phyloP scores from a whole-genome alignment of 2,797 vertebrate genomes.

The Sebastes hubbsi region DNA sequence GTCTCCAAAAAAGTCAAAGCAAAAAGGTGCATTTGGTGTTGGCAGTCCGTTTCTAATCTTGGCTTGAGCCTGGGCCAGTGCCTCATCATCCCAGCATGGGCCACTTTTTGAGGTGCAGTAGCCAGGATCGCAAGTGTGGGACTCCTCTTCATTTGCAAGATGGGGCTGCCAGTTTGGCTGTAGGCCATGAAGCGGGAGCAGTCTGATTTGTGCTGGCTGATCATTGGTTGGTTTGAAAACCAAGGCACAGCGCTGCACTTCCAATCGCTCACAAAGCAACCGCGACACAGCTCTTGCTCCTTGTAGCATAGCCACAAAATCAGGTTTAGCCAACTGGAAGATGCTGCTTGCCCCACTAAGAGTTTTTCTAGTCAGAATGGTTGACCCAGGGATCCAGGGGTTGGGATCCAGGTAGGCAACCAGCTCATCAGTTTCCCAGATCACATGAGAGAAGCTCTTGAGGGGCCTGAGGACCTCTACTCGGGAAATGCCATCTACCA shows the following conservation, averaged over 20 bases:
- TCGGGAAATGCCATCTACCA: slow-evolving; percentile 64
- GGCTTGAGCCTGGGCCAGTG: slow-evolving; percentile 70
- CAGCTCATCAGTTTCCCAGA: slow-evolving; percentile 83
- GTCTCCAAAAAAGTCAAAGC: slow-evolving; percentile 79
- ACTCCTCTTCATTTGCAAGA: slow-evolving; percentile 76
- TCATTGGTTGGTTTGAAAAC: slow-evolving; percentile 69
- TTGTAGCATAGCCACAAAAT: slow-evolving; percentile 75
- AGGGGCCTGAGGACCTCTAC: slow-evolving; percentile 79
- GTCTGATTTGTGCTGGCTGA: slow-evolving; percentile 71
- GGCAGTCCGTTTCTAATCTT: slow-evolving; percentile 76
- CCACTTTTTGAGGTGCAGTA: slow-evolving; percentile 83
- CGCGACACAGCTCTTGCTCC: slow-evolving; percentile 75
- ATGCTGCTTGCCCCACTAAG: slow-evolving; percentile 76
- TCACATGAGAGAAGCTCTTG: slow-evolving; percentile 70
- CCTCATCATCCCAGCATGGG: slow-evolving; percentile 69
- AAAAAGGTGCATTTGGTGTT: slow-evolving; percentile 75
- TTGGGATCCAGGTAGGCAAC: slow-evolving; percentile 80
- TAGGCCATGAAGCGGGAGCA: slow-evolving; percentile 82
- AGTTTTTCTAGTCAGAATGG: slow-evolving; percentile 77
- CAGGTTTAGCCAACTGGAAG: slow-evolving; percentile 72
- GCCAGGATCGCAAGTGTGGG: slow-evolving; percentile 69
- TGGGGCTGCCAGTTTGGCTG: slow-evolving; percentile 75
- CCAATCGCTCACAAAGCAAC: slow-evolving; percentile 74
- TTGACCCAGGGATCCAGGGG: slow-evolving; percentile 82
- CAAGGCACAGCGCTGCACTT: slow-evolving; percentile 80